Percentiles rank a stretch among this genome's conserved stretches.
Evolutionary conservation across 2,113 vertebrate species (phyloP).

Genomic region (Aegithalos caudatus): DNA sequence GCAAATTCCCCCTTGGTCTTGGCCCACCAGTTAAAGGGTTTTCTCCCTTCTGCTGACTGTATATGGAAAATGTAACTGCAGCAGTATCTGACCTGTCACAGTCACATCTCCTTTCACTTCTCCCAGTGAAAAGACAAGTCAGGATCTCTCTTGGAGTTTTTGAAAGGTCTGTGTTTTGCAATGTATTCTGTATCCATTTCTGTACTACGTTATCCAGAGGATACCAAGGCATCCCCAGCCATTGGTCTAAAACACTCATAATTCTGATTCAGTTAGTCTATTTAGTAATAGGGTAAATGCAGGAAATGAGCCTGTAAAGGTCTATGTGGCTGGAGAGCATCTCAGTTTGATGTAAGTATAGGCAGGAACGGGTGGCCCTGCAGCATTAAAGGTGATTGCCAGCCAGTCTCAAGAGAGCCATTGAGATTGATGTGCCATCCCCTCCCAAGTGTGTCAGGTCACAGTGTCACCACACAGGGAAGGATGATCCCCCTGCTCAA

Average conservation of each 20-base stretch:
- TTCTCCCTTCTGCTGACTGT: background rate
- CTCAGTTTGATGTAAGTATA: background rate
- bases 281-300: background rate
- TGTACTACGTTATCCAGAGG: background rate
- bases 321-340: background rate
- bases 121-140: background rate
- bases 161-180: background rate
- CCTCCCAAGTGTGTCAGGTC: background rate
- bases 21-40: background rate
- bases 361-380: background rate
- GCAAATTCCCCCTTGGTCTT: background rate
- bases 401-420: background rate
- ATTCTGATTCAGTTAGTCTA: background rate
- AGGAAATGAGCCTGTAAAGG: background rate
- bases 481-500: background rate
- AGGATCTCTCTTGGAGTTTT: background rate
- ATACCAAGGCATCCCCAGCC: background rate
- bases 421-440: background rate
- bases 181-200: background rate
- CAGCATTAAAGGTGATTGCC: background rate
- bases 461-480: background rate
- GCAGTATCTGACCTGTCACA: background rate
- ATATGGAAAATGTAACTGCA: background rate
- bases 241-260: background rate
- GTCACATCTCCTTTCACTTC: background rate